Percentiles rank a stretch among this genome's conserved stretches.
These are phyloP conservation scores for Melinaea menophilus DNA, from an alignment of 2,888 invertebrate genomes.

Conservation along the genomic window DNA sequence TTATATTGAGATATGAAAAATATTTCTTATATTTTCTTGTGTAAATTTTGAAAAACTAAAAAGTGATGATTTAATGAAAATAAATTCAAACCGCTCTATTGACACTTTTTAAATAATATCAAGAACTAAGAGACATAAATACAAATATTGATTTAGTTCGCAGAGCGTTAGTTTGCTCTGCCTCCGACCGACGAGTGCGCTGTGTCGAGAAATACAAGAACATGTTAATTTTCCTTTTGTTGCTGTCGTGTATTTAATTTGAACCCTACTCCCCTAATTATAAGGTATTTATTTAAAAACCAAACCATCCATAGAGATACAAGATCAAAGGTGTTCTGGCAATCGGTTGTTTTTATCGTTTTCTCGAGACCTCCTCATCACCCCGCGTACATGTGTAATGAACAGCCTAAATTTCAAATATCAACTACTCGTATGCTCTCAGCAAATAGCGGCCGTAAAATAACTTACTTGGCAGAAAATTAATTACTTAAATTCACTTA, in stretches of 20 bases:
- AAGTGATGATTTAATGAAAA: not conserved
- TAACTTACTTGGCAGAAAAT: not conserved
- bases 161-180: slow-evolving; percentile 13
- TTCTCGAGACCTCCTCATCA: slow-evolving; percentile 44
- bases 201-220: slow-evolving; percentile 24
- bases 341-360: slow-evolving; percentile 67
- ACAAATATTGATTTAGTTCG: slow-evolving; percentile 22
- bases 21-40: no score
- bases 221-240: slow-evolving; percentile 31
- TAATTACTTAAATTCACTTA: not conserved
- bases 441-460: not conserved
- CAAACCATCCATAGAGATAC: slow-evolving; percentile 11
- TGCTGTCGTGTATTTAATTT: not conserved
- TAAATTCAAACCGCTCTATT: not conserved
- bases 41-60: no score
- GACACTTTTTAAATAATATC: slow-evolving; percentile 7
- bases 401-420: slow-evolving; percentile 21
- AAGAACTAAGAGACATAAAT: slow-evolving; percentile 15
- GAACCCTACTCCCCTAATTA: slow-evolving; percentile 6
- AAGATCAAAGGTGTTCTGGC: slow-evolving; percentile 63
- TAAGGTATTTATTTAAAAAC: slow-evolving; percentile 7
- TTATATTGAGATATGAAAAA: no score
- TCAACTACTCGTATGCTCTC: not conserved
- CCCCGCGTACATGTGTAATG: slow-evolving; percentile 25
- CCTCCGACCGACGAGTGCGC: slow-evolving; percentile 16